Evolutionary conservation across 2,888 invertebrate species (phyloP).

Genomic region (Branchipolynoe longqiensis): DNA sequence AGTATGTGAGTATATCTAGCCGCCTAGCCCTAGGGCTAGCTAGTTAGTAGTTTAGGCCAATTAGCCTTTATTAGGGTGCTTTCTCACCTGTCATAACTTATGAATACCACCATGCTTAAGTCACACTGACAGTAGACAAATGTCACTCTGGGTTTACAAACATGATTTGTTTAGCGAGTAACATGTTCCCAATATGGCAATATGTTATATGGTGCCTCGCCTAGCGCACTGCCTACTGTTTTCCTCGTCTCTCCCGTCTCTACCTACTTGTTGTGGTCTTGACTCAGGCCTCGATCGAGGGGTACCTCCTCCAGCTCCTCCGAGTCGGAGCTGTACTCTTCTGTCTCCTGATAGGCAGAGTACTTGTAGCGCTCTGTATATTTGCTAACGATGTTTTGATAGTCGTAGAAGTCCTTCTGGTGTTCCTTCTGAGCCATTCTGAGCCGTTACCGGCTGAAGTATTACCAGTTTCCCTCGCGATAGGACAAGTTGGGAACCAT

Average conservation of each 20-base stretch:
- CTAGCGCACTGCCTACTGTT: neutral
- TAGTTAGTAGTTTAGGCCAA: no score
- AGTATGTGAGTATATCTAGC: no score
- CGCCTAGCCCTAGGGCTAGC: no score
- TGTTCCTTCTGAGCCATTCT: slow-evolving; percentile 7
- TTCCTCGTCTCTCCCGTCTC: neutral
- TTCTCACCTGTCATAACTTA: no score
- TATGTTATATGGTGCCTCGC: neutral
- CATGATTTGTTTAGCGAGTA: no score
- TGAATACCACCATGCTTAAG: no score
- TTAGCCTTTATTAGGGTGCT: no score
- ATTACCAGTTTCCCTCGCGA: neutral
- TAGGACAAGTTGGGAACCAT: slow-evolving; percentile 32
- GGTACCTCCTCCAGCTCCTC: neutral
- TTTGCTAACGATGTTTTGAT: slow-evolving; percentile 13
- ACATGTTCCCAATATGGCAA: no score
- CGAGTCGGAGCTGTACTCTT: neutral
- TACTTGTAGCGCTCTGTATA: slow-evolving; percentile 45
- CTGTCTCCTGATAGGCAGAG: slow-evolving; percentile 26
- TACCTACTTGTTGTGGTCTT: slow-evolving; percentile 40
- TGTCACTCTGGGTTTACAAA: no score
- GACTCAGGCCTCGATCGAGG: no score
- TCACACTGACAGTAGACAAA: no score
- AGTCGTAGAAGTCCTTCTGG: neutral
- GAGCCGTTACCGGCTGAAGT: neutral